Evolutionary conservation across 2,797 vertebrate species (phyloP), one percentile per base, ranked within the genome.

Genomic region (Macroramphosus scolopax): DNA sequence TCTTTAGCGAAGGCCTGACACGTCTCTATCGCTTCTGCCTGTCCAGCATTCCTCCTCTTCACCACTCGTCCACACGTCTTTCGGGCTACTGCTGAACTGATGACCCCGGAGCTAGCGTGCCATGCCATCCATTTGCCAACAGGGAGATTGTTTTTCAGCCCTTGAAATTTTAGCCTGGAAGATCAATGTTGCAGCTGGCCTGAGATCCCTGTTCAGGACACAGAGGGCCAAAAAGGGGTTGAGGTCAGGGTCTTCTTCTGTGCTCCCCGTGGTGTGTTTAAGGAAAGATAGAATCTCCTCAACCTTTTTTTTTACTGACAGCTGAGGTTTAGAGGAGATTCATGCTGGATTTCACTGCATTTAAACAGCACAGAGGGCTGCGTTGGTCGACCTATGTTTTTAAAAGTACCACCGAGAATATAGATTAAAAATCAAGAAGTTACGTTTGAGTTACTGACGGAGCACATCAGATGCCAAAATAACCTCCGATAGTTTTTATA

Each of bases 151-250:
- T 84, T 89, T 91, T 90, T 88, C 87, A 84, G 60, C 68, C 56
- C 81, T 83, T 85, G 89, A 87, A 89, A 88, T 79, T 77, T 61
- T 76, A 86, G 57, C 78, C 48, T 25, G 51, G 53, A 72, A 85
- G 87, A 88, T 89, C 81, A 85, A 78, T 85, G 83, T 77, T 86
- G 77, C 88, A 90, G 88, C 84, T 89, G 88, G 82, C 55, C 60
- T 48, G 51, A 78, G 58, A 72, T 82, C 75, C 54, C 44, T 22
- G 40, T 31, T 54, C 39, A 49, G 55, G 57, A 40, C 47, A 44
- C 46, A 18, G 47, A 43, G 58, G 47, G 48, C 66, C 38, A n/a
- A 25, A 51, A 59, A 41, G 45, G 42, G 53, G 68, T 26, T 34
- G 73, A 81, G 84, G 86, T 88, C 81, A 82, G 70, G 46, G 80